Evolutionary conservation across 1,140 invertebrate species (phyloP).

Genomic region (Leptinotarsa texana): DNA sequence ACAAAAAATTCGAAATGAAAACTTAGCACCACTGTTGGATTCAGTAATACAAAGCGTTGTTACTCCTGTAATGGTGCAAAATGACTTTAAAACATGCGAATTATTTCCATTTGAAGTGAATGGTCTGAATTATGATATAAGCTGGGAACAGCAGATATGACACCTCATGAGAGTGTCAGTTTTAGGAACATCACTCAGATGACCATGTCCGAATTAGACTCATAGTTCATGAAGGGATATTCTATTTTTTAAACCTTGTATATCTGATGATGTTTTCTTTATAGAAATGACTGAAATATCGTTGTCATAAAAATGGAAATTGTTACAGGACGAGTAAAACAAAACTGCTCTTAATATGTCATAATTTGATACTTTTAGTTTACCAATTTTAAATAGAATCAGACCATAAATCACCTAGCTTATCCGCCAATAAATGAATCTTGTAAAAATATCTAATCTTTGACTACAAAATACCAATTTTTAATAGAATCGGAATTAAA

Average conservation of each 20-base stretch:
- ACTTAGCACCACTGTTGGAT: neutral
- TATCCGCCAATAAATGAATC: too few relatives aligned
- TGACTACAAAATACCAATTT: too few relatives aligned
- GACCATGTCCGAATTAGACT: too few relatives aligned
- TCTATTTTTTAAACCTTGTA: neutral
- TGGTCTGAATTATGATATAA: too few relatives aligned
- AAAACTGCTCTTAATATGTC: neutral
- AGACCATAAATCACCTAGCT: too few relatives aligned
- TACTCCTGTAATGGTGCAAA: slow-evolving; percentile 31
- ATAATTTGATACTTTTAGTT: neutral
- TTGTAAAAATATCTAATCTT: too few relatives aligned
- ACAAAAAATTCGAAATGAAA: slow-evolving; percentile 13
- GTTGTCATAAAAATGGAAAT: neutral
- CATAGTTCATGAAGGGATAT: too few relatives aligned
- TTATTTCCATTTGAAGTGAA: slow-evolving; percentile 39
- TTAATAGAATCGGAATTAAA: too few relatives aligned
- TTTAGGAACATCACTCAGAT: neutral
- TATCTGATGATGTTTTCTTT: neutral
- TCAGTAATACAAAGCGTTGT: slow-evolving; percentile 1
- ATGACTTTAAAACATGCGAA: slow-evolving; percentile 41
- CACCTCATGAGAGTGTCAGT: neutral
- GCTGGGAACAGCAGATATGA: too few relatives aligned
- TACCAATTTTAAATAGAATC: too few relatives aligned
- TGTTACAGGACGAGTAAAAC: neutral
- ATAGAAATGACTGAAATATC: neutral